Base-by-base conservation (phyloP, 2,888 invertebrate genomes). In the Brachyptera risi region DNA sequence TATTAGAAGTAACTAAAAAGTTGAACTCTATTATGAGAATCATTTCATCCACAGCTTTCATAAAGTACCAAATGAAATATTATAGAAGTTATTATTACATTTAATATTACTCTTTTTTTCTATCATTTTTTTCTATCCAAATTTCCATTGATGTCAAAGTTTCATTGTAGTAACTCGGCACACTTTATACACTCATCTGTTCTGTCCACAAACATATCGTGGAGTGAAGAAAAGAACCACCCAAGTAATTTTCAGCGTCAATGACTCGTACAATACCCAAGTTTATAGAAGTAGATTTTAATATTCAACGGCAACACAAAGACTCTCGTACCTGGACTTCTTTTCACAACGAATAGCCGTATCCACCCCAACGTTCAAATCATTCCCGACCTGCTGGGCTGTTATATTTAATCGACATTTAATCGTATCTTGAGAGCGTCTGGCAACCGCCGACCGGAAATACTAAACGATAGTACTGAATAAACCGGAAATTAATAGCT, bases 141-240 rank as follows among this genome's bases (percentile, higher is more conserved):
- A 19, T 21, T 19, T 7, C 3, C 4, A n/a, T 7, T 19, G 42
- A 21, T 42, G 42, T 42, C 42, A 42, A 42, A 21, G 42, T 19
- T 42, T 17, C 42, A 42, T 42, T 42, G 42, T 42, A 21, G 4
- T 42, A 21, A 21, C 42, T 17, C 42, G 42, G 42, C 42, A 42
- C 42, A 42, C 42, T 42, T 42, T 42, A n/a, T n/a, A n/a, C 19
- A 42, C 42, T 42, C 21, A 42, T 42, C 42, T 42, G 17, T 42
- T 42, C 42, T 42, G 42, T 42, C 42, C 42, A 42, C 42, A 42
- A 42, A 42, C 42, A 42, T 19, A 21, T 42, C 42, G 17, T 9
- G 19, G n/a, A n/a, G 42, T 19, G 13, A 3, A 9, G 42, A 21
- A 42, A 19, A 9, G 15, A 42, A 42, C 42, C 42, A 15, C 42